Base-by-base conservation (phyloP, 2,888 invertebrate genomes). In the Ommatoiulus sabulosus region DNA sequence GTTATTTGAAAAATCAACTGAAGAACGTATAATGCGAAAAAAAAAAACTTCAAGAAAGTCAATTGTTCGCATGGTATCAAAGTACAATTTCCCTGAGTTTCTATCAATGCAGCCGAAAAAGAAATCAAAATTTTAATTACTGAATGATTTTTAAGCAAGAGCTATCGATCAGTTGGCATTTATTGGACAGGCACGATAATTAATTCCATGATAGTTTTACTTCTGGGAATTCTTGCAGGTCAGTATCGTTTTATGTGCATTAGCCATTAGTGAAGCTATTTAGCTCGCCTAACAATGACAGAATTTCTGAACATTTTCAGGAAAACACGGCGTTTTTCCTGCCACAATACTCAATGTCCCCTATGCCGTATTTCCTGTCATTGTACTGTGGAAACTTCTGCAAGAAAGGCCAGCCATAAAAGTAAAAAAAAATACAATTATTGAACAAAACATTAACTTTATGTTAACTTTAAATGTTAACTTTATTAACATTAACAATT, bases 281-380 rank as follows among this genome's bases (percentile, higher is more conserved):
- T 24, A 35, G 35, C 35, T 35, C 35, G 35, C 35, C 24, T 44
- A 6, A 3, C 24, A 72, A 8, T 72, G 24, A 24, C n/a, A 72
- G 12, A 52, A 15, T 87, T 87, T 44, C n/a, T 35, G 86, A 46
- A 4, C 5, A 44, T 86, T 44, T 86, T 46, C 8, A 87, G 87
- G 87, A 44, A 87, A 87, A 72, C 57, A 87, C 24, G 87, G 87
- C n/a, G 44, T 87, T 57, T 72, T 44, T 87, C 87, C 87, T 35
- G 12, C 72, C 17, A 63, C 87, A 17, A 17, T 44, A 35, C 8
- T 87, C n/a, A 87, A 87, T 87, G 12, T 87, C 44, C 87, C 87
- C n/a, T 87, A 87, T 63, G 4, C n/a, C 6, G 8, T 87, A 43
- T 44, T 87, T 72, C 87, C 87, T 35, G n/a, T 87, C 24, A 72